phyloP scores from a whole-genome alignment of 1,140 invertebrate species.

The Macrostomum lignano region DNA sequence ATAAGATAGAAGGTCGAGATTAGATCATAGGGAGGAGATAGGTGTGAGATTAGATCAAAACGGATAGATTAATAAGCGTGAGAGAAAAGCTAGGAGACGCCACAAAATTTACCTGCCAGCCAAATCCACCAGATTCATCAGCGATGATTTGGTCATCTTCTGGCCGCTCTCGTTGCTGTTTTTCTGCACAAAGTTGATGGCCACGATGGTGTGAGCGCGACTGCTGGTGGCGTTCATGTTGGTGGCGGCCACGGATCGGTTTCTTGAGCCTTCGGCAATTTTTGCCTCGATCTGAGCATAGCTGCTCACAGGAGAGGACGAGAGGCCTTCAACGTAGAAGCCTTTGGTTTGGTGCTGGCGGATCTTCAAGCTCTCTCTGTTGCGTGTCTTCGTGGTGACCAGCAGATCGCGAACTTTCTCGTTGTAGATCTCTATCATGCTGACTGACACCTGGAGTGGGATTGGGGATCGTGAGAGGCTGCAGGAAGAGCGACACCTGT shows the following conservation, averaged over 20 bases:
- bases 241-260: conserved; percentile 36
- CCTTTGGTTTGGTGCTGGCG: conserved; percentile 36
- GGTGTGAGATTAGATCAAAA: too few species aligned
- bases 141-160: conserved; percentile 33
- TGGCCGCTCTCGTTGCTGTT: conserved; percentile 27
- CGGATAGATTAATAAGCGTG: too few species aligned
- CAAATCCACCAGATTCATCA: conserved; percentile 37
- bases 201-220: conserved; percentile 37
- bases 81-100: not conserved
- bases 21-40: too few species aligned
- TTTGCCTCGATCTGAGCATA: conserved; percentile 32
- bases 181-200: conserved; percentile 35
- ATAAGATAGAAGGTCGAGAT: too few species aligned
- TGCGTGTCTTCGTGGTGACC: conserved; percentile 16
- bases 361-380: conserved; percentile 32
- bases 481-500: not conserved
- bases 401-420: conserved; percentile 31
- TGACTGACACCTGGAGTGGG: conserved; percentile 24
- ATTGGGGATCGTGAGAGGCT: conserved; percentile 4
- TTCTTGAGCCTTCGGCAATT: conserved; percentile 34
- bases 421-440: conserved; percentile 30
- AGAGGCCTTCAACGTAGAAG: conserved; percentile 36
- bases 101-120: conserved; percentile 25
- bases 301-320: conserved; percentile 29
- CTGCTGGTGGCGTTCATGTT: conserved; percentile 39